phyloP scores from a whole-genome alignment of 2,797 vertebrate genomes.

The Sebastes kiyomatsui region DNA sequence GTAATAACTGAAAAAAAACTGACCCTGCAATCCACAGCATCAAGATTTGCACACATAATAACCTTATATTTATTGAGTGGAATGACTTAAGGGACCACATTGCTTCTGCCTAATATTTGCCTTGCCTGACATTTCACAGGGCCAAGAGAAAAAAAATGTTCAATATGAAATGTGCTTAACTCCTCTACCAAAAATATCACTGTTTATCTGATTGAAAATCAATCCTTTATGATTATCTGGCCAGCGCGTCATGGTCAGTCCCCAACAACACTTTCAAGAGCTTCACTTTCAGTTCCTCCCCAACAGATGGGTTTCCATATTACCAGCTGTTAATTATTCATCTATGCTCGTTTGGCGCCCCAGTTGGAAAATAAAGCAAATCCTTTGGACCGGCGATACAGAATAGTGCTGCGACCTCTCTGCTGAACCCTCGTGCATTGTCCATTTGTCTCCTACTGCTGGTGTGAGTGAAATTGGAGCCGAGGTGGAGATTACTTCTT shows the following conservation, averaged over 20 bases:
- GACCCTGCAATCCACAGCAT: not conserved
- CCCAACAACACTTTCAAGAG: constrained; percentile 50
- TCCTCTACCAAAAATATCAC: constrained; percentile 30
- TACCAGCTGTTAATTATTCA: constrained; percentile 81
- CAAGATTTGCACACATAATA: constrained; percentile 1
- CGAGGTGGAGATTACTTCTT: constrained; percentile 70
- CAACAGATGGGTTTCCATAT: constrained; percentile 79
- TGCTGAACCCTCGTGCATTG: constrained; percentile 69
- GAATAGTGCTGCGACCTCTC: constrained; percentile 66
- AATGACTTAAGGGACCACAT: not conserved
- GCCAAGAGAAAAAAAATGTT: constrained; percentile 4
- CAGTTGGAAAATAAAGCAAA: constrained; percentile 74
- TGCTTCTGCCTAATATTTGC: constrained; percentile 10
- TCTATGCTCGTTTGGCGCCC: constrained; percentile 60
- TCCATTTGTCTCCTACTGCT: constrained; percentile 62
- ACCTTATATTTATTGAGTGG: not conserved
- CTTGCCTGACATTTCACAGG: constrained; percentile 6
- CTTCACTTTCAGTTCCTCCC: constrained; percentile 77
- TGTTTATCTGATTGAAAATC: constrained; percentile 66
- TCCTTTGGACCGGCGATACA: constrained; percentile 62
- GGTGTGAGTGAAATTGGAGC: constrained; percentile 65
- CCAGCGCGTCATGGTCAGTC: constrained; percentile 39
- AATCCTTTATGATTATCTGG: constrained; percentile 56
- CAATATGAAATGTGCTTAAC: constrained; percentile 8
- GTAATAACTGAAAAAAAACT: not conserved